phyloP scores from a whole-genome alignment of 1,140 invertebrate species.

The Myzus persicae region DNA sequence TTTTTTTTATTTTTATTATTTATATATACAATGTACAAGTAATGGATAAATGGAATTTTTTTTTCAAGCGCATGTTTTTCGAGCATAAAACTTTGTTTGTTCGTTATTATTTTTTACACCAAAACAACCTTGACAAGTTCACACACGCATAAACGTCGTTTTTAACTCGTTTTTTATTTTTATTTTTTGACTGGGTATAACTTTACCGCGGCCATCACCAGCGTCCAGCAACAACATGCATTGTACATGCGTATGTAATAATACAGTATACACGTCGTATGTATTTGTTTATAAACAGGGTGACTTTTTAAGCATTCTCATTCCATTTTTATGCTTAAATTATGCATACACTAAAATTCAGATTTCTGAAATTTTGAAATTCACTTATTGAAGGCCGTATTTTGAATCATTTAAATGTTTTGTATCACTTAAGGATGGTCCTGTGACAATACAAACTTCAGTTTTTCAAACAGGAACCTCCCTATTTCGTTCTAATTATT shows the following conservation, averaged over 20 bases:
- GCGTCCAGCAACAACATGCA: neutral
- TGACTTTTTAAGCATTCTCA: too few species aligned
- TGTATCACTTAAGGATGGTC: too few species aligned
- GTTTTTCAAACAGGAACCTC: too few species aligned
- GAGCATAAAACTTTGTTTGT: neutral
- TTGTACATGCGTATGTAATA: neutral
- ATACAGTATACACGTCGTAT: neutral
- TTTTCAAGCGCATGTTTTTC: neutral
- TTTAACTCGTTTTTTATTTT: neutral
- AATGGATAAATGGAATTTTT: neutral
- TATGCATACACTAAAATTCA: too few species aligned
- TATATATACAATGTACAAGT: neutral
- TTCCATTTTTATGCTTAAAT: too few species aligned
- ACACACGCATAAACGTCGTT: neutral
- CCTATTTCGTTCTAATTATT: too few species aligned
- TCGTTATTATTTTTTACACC: neutral
- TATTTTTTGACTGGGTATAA: neutral
- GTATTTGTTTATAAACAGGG: neutral
- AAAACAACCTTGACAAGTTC: slow-evolving; percentile 10
- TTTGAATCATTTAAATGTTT: too few species aligned
- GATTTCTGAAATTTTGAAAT: too few species aligned
- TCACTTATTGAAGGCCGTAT: too few species aligned
- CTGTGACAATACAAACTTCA: too few species aligned
- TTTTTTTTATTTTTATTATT: neutral
- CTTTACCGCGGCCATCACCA: neutral